Base-by-base conservation (phyloP, 2,888 invertebrate genomes). In the Odontomyia ornata region DNA sequence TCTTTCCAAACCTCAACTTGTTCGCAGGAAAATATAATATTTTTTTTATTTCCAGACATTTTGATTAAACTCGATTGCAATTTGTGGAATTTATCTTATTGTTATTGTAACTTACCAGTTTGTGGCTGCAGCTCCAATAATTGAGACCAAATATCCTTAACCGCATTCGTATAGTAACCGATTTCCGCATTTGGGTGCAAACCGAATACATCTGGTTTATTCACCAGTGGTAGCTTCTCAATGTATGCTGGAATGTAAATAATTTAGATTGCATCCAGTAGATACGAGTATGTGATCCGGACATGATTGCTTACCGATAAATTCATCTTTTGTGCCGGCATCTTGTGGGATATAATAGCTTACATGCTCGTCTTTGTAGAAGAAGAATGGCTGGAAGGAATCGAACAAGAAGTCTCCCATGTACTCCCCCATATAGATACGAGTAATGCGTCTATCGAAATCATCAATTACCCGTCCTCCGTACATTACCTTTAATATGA, bases 161-260 rank as follows among this genome's bases (percentile, higher is more conserved):
- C 93, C 0, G 95, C 93, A 84, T 93, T 92, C 75, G 95, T 95
- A 86, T 96, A 96, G 88, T 96, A 97, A 7, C 95, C 95, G 83
- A 97, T 97, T 89, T 97, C 97, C 0, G 96, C 96, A 88, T 97
- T 97, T n/a, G 95, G 92, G 87, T 97, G 96, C 71, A 97, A 88
- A 9, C 97, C 97, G 88, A 97, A 96, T 76, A 97, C 95, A 84
- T 95, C 95, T 1, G 97, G 97, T 13, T 93, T 92, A 86, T 96
- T 96, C 23, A 92, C 91, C 78, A 96, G 86, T 0, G 97, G 96
- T 56, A 97, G 88, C 65, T 89, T 89, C 83, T 97, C 95, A 82
- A 97, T 93, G 83, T 90, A 91, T 60, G 90, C 95, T 65, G 62
- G 11, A 62, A 65, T 1, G 0, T 15, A n/a, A 60, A 36, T 9